A percentile compares a stretch with the other conserved stretches of the same genome.
Evolutionary conservation across 2,797 vertebrate species (phyloP).

Genomic region (Lateolabrax maculatus): DNA sequence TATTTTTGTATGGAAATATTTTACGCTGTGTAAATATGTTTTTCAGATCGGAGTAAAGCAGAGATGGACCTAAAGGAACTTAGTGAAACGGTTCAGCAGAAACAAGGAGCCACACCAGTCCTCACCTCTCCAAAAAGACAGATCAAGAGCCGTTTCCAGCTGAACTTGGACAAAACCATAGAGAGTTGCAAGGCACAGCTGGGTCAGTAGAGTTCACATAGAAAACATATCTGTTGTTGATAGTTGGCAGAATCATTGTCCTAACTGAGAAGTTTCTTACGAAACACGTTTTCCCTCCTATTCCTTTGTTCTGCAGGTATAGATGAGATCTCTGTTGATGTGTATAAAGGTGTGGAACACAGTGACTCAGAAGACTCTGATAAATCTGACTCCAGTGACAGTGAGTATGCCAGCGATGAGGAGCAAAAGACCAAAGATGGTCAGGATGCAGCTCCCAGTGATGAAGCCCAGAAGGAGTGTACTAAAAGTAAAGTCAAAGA

Average conservation of each 20-base stretch:
- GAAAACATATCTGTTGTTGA: neutral
- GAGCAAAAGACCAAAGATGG: conserved; percentile 92
- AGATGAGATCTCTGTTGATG: conserved; percentile 96
- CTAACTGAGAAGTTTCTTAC: neutral
- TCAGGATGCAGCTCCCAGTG: conserved; percentile 73
- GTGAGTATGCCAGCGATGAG: conserved; percentile 93
- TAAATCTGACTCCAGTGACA: conserved; percentile 96
- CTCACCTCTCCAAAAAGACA: conserved; percentile 96
- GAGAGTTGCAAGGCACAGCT: conserved; percentile 98
- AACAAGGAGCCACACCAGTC: conserved; percentile 84
- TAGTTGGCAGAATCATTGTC: neutral
- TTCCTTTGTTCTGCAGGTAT: conserved; percentile 87
- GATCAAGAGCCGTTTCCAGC: conserved; percentile 96
- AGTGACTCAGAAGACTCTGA: conserved; percentile 98
- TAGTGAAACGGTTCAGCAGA: conserved; percentile 96
- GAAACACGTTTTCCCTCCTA: neutral
- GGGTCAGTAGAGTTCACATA: conserved; percentile 83
- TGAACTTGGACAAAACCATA: conserved; percentile 98
- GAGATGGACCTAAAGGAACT: conserved; percentile 98
- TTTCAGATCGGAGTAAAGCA: conserved; percentile 95
- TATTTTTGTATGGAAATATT: neutral
- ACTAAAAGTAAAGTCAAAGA: conserved; percentile 88
- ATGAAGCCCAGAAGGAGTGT: conserved; percentile 85
- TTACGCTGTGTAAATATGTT: neutral
- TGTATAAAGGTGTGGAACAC: conserved; percentile 94